Evolutionary conservation across 2,113 vertebrate genomes (phyloP).

Genomic region (Felis catus): DNA sequence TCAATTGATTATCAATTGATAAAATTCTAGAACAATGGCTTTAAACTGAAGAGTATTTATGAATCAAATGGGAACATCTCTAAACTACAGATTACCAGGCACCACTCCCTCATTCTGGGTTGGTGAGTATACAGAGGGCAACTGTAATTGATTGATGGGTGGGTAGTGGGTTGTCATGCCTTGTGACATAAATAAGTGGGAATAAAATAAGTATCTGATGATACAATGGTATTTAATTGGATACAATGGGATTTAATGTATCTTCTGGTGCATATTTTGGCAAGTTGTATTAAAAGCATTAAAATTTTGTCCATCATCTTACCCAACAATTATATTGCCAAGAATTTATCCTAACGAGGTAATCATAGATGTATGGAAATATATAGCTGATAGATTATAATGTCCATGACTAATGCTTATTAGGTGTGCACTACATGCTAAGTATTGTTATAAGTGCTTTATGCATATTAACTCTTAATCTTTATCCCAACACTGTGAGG

Average conservation of each 20-base stretch:
- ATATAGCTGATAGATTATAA: neutral
- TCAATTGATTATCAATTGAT: neutral
- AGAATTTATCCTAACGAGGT: neutral
- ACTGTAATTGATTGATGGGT: neutral
- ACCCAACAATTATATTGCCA: neutral
- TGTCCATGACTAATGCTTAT: neutral
- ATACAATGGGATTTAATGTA: neutral
- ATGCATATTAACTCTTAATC: neutral
- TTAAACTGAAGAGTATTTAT: neutral
- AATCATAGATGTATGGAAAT: neutral
- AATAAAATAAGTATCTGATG: neutral
- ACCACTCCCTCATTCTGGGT: neutral
- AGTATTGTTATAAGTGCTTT: neutral
- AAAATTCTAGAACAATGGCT: neutral
- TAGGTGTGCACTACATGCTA: neutral
- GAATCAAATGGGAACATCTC: neutral
- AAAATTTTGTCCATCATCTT: neutral
- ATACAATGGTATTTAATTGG: neutral
- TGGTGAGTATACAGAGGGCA: neutral
- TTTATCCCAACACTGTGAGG: neutral
- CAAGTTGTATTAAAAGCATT: neutral
- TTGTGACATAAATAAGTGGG: neutral
- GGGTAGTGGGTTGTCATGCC: neutral
- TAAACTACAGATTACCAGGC: neutral
- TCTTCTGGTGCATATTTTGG: slow-evolving; percentile 3